Evolutionary conservation across 2,113 vertebrate species (phyloP).

Genomic region (Australoheros scitulus): DNA sequence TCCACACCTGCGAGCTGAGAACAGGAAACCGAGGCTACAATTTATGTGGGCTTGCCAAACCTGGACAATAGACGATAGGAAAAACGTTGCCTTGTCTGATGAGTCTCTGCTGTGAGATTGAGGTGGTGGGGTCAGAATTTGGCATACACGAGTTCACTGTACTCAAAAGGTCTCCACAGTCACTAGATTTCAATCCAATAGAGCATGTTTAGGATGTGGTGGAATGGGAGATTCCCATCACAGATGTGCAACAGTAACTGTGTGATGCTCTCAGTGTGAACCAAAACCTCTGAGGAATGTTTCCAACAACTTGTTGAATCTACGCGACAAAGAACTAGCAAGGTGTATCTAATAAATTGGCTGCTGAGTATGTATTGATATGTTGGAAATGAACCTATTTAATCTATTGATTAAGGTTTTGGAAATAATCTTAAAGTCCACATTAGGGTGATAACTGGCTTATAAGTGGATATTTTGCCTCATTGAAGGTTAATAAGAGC

Average conservation of each 20-base stretch:
- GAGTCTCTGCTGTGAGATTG: neutral
- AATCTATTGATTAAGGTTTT: neutral
- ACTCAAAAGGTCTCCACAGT: neutral
- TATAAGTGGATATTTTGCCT: constrained; percentile 39
- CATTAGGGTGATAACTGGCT: neutral
- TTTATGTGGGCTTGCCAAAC: neutral
- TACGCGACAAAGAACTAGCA: neutral
- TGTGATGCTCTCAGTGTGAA: neutral
- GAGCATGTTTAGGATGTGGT: neutral
- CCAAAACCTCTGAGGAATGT: neutral
- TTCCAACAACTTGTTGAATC: neutral
- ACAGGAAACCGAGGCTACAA: neutral
- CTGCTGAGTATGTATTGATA: neutral
- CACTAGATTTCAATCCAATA: neutral
- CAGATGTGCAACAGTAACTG: neutral
- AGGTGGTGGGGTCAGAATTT: neutral
- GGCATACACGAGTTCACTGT: neutral
- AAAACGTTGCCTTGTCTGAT: neutral
- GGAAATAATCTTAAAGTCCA: neutral
- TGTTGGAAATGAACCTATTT: neutral
- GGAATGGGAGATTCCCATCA: neutral
- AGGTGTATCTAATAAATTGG: neutral
- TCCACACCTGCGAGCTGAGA: neutral
- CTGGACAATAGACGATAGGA: neutral
- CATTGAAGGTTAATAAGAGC: constrained; percentile 26